Evolutionary conservation across 2,113 vertebrate species (phyloP).

Genomic region (Grus americana): DNA sequence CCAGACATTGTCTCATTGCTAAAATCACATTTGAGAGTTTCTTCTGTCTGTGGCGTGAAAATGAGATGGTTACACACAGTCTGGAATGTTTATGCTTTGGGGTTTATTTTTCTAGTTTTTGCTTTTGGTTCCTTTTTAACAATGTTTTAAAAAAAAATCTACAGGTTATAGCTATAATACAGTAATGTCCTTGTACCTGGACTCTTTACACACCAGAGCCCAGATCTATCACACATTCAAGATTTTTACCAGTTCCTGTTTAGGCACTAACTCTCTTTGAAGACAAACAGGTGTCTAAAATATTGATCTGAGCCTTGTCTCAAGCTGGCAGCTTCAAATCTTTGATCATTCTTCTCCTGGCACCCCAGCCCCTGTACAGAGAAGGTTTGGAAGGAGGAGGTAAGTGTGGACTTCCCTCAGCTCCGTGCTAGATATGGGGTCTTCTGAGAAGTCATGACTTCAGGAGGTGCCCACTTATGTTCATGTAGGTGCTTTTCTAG

Average conservation of each 20-base stretch:
- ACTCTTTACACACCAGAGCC: too few species aligned
- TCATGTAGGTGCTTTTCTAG: neutral
- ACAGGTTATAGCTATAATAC: neutral
- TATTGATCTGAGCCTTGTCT: neutral
- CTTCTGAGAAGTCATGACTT: neutral
- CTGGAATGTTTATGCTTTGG: neutral
- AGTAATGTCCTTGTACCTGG: neutral
- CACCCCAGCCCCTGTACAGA: too few species aligned
- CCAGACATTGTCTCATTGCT: neutral
- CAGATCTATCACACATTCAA: too few species aligned
- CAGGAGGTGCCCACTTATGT: neutral
- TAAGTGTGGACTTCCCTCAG: neutral
- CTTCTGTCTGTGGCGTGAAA: neutral
- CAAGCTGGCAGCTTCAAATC: neutral
- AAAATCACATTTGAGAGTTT: neutral
- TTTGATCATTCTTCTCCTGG: neutral
- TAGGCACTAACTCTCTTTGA: too few species aligned
- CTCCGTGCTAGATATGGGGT: neutral
- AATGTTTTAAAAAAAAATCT: neutral
- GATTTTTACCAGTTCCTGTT: too few species aligned
- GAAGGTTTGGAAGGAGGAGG: neutral
- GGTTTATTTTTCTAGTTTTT: neutral
- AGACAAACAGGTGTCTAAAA: neutral
- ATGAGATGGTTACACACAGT: neutral
- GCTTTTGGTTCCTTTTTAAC: neutral